Conservation (phyloP, 1,140 invertebrate genomes). For the Agrypnia vestita region DNA sequence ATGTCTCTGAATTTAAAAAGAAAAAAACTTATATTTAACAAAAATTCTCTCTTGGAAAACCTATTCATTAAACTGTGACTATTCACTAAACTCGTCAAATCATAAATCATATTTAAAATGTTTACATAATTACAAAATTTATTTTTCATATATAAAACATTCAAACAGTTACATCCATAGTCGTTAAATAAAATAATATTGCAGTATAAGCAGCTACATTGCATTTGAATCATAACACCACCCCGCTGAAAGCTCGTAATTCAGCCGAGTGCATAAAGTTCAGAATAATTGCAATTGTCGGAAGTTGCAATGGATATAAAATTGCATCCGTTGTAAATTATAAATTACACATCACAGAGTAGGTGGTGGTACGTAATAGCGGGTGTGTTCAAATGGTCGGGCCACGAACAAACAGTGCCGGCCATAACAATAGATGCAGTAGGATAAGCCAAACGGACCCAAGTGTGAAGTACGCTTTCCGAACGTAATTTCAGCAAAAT, state of each 20-base stretch:
- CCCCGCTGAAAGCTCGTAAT: slow-evolving; percentile 16
- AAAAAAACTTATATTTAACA: too few relatives aligned
- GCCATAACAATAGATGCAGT: slow-evolving; percentile 60
- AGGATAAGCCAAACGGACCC: slow-evolving; percentile 59
- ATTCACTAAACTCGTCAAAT: too few relatives aligned
- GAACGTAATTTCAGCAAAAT: slow-evolving; percentile 59
- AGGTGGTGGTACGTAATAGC: slow-evolving; percentile 24
- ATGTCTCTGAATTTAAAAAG: too few relatives aligned
- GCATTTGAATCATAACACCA: slow-evolving; percentile 12
- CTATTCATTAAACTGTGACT: too few relatives aligned
- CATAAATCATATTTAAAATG: too few relatives aligned
- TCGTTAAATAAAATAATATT: too few relatives aligned
- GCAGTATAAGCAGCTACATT: too few relatives aligned
- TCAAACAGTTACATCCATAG: too few relatives aligned
- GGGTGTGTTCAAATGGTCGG: slow-evolving; percentile 26
- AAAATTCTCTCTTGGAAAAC: too few relatives aligned
- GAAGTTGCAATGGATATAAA: slow-evolving; percentile 43
- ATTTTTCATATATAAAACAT: too few relatives aligned
- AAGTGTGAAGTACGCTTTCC: slow-evolving; percentile 58
- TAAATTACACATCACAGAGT: slow-evolving; percentile 35
- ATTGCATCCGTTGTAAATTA: slow-evolving; percentile 36
- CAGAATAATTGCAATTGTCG: slow-evolving; percentile 32
- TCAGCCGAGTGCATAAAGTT: slow-evolving; percentile 32
- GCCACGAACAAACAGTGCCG: slow-evolving; percentile 38
- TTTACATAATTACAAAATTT: too few relatives aligned